Conservation (phyloP, 2,888 invertebrate species). For the Nymphalis urticae region DNA sequence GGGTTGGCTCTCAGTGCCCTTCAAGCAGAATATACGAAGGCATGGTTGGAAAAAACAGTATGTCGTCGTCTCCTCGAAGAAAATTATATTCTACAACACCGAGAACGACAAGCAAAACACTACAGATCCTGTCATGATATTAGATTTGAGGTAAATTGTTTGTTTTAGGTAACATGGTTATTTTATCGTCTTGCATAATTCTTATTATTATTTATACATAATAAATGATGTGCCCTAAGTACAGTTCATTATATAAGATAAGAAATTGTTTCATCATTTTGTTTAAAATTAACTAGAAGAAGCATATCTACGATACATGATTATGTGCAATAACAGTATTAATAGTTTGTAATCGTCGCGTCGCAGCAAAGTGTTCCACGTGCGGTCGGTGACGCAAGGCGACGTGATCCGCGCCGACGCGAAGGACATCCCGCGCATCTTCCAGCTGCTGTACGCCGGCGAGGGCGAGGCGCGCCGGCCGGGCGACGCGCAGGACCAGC, state of each 20-base stretch:
- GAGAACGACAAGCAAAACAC: constrained; percentile 97
- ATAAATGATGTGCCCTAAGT: not conserved
- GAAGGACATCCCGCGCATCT: constrained; percentile 99
- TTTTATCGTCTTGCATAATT: not conserved
- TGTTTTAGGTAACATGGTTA: not conserved
- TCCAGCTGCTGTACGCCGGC: constrained; percentile 97
- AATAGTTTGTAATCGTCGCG: not conserved
- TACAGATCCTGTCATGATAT: constrained; percentile 95
- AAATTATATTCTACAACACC: constrained; percentile 98
- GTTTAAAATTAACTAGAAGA: not conserved
- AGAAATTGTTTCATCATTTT: not conserved
- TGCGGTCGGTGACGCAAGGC: constrained; percentile 98
- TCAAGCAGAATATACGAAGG: constrained; percentile 95
- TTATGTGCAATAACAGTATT: not conserved
- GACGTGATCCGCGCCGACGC: constrained; percentile 99
- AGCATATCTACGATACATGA: not conserved
- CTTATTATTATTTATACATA: no score
- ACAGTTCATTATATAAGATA: not conserved
- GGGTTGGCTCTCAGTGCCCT: constrained; percentile 97
- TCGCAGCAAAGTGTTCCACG: constrained; percentile 97
- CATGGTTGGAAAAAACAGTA: constrained; percentile 99
- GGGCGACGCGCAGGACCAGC: constrained; percentile 83
- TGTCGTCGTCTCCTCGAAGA: constrained; percentile 97
- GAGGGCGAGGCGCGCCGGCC: constrained; percentile 95
- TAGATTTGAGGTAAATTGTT: constrained; percentile 91